Conservation (phyloP, 1,140 invertebrate species). For the Aphaenogaster ashmeadi region DNA sequence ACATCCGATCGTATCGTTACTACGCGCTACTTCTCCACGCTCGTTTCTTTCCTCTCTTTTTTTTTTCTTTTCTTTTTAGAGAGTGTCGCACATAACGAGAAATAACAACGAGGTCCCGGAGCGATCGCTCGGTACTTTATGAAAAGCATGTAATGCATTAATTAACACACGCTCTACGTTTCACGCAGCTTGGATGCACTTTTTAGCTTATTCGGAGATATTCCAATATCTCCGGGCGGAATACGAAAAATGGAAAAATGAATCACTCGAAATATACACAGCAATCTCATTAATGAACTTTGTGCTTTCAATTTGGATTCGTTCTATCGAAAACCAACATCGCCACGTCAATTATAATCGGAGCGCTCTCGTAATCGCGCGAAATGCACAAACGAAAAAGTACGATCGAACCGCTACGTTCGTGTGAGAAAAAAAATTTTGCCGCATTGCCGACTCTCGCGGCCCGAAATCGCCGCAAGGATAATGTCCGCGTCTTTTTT, state of each 20-base stretch:
- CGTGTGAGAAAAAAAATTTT: neutral
- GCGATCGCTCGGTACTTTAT: constrained; percentile 18
- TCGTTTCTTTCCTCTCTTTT: neutral
- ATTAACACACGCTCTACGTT: neutral
- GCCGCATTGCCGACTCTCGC: constrained; percentile 1
- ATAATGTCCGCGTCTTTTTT: neutral
- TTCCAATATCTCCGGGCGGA: neutral
- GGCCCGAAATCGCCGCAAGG: neutral
- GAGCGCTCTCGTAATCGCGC: neutral
- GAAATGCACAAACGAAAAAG: neutral
- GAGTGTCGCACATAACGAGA: constrained; percentile 36
- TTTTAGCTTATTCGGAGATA: constrained; percentile 1
- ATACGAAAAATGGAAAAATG: neutral
- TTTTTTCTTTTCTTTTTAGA: neutral
- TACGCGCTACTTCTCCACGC: constrained; percentile 6
- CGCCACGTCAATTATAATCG: neutral
- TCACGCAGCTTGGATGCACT: neutral
- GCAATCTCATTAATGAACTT: constrained; percentile 17
- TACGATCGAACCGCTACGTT: neutral
- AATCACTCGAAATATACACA: neutral
- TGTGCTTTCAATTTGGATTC: constrained; percentile 27
- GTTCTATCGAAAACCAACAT: neutral
- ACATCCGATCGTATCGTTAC: constrained; percentile 37
- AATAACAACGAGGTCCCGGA: constrained; percentile 31
- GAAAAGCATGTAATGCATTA: neutral